These are phyloP conservation scores for Brachymystax lenok DNA, from an alignment of 2,797 vertebrate species.

Conservation along the genomic window DNA sequence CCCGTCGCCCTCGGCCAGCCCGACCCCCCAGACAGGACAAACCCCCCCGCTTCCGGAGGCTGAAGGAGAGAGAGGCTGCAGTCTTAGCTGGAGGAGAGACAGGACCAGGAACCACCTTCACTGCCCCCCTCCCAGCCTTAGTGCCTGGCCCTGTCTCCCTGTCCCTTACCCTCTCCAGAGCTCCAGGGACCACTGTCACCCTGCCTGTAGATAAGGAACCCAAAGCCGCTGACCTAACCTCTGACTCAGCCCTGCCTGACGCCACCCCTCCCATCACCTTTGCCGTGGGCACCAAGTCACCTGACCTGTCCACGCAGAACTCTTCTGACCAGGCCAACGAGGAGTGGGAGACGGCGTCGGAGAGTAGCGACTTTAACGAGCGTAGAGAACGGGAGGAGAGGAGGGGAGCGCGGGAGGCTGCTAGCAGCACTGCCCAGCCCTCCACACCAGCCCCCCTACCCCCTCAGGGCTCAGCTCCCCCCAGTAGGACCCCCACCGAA, in stretches of 20 bases:
- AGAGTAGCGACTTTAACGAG: slow-evolving; percentile 99
- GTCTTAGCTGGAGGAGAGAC: slow-evolving; percentile 80
- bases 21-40: slow-evolving; percentile 96
- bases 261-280: slow-evolving; percentile 70
- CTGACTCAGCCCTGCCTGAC: slow-evolving; percentile 54
- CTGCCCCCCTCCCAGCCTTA: slow-evolving; percentile 53
- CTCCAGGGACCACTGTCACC: slow-evolving; percentile 65
- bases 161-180: slow-evolving; percentile 72
- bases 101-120: slow-evolving; percentile 52
- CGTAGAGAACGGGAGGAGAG: slow-evolving; percentile 93
- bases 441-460: slow-evolving; percentile 35
- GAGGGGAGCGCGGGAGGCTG: slow-evolving; percentile 81
- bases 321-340: slow-evolving; percentile 99
- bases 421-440: slow-evolving; percentile 65
- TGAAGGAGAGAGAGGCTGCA: slow-evolving; percentile 86
- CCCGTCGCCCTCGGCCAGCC: slow-evolving; percentile 90
- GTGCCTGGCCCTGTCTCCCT: slow-evolving; percentile 56
- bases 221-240: slow-evolving; percentile 55
- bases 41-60: slow-evolving; percentile 91
- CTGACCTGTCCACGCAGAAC: slow-evolving; percentile 97
- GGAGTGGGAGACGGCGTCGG: slow-evolving; percentile 98
- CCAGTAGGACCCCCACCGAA: slow-evolving; percentile 74
- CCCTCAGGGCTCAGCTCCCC: slow-evolving; percentile 62
- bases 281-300: slow-evolving; percentile 91
- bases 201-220: slow-evolving; percentile 54